Conservation (phyloP, 2,888 invertebrate species). For the Drosophila neotestacea region DNA sequence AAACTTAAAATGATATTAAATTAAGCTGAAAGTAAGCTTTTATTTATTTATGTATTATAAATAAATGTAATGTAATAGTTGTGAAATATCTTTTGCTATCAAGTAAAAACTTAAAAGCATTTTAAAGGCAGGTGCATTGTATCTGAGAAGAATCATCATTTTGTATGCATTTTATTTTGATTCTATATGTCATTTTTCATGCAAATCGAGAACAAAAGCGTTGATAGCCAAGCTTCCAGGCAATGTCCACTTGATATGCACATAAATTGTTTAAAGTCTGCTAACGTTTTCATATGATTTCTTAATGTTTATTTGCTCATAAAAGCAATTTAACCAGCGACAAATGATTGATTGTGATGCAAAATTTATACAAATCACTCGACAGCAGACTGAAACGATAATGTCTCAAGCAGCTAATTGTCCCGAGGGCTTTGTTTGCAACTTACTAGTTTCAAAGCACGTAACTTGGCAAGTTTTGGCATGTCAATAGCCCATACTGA, state of each 20-base stretch:
- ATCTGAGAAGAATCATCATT: neutral
- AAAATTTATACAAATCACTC: conserved; percentile 73
- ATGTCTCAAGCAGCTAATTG: conserved; percentile 70
- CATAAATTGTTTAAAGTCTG: conserved; percentile 57
- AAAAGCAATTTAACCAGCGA: conserved; percentile 61
- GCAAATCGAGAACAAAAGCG: conserved; percentile 64
- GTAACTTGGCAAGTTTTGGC: conserved; percentile 19
- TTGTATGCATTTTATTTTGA: neutral
- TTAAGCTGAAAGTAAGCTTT: no score
- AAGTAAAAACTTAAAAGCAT: neutral
- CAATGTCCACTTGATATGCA: conserved; percentile 67
- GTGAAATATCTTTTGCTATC: neutral
- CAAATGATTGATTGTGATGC: conserved; percentile 79
- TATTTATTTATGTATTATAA: no score
- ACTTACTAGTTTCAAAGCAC: conserved; percentile 4
- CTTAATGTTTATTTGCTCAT: conserved; percentile 73
- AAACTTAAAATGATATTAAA: no score
- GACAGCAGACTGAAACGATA: conserved; percentile 42
- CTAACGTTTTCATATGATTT: conserved; percentile 43
- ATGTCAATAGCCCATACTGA: conserved; percentile 12
- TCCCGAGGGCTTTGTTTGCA: conserved; percentile 37
- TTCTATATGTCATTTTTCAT: conserved; percentile 39
- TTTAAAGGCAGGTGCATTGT: neutral
- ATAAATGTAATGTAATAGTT: no score
- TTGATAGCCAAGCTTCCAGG: conserved; percentile 53